phyloP scores from a whole-genome alignment of 2,888 invertebrate genomes.

The Anagyrus pseudococci region DNA sequence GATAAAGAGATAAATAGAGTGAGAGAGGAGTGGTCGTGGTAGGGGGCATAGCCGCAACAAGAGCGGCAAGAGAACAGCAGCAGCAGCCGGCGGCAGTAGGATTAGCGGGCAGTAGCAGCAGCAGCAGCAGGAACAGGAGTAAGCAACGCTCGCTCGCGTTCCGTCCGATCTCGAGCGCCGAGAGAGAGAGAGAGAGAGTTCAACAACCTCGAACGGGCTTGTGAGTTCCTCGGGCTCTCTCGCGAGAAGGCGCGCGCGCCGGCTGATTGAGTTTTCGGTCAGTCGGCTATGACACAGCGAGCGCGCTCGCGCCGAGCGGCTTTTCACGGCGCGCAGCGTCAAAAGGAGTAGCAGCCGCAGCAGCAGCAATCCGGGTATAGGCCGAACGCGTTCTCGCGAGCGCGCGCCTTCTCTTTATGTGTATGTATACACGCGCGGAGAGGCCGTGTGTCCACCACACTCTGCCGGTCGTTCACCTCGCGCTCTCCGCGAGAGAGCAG shows the following conservation, averaged over 20 bases:
- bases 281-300: constrained; percentile 50
- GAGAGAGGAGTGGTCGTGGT: neutral
- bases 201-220: constrained; percentile 44
- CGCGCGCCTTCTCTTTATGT: neutral
- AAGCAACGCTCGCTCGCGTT: too few relatives aligned
- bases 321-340: constrained; percentile 6
- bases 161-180: constrained; percentile 32
- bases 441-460: too few relatives aligned
- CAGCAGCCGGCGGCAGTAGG: constrained; percentile 9
- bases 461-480: constrained; percentile 58
- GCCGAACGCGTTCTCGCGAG: constrained; percentile 40
- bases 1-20: too few relatives aligned
- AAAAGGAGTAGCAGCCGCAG: constrained; percentile 4
- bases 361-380: constrained; percentile 33
- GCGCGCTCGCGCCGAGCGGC: constrained; percentile 27
- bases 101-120: constrained; percentile 14
- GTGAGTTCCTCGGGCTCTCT: constrained; percentile 40
- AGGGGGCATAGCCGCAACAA: too few relatives aligned
- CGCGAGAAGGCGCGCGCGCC: constrained; percentile 29
- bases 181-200: too few relatives aligned
- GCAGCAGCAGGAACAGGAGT: constrained; percentile 12
- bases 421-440: constrained; percentile 43
- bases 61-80: too few relatives aligned
- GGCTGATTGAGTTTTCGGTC: constrained; percentile 53
- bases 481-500: constrained; percentile 9